These are phyloP conservation scores for Pollenia amentaria DNA, from an alignment of 2,888 invertebrate genomes.

Conservation along the genomic window DNA sequence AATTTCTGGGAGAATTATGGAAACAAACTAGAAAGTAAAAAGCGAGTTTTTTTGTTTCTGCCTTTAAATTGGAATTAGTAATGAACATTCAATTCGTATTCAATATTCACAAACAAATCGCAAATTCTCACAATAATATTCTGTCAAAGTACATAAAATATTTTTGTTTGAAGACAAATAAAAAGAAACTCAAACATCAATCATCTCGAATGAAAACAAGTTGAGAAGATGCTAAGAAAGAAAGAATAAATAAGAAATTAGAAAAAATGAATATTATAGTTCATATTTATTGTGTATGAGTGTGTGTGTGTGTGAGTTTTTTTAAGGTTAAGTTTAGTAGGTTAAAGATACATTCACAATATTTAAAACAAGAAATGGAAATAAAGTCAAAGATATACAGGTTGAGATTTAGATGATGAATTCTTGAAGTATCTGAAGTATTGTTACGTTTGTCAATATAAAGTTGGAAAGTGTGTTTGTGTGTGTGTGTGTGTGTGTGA, in stretches of 20 bases:
- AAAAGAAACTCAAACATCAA: conserved; percentile 58
- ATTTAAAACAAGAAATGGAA: conserved; percentile 23
- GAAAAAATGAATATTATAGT: conserved; percentile 18
- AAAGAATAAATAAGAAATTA: conserved; percentile 3
- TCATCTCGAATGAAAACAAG: conserved; percentile 53
- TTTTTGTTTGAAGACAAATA: conserved; percentile 41
- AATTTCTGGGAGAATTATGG: not conserved
- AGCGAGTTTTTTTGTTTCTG: not conserved
- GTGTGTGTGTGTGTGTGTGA: not conserved
- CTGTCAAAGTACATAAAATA: conserved; percentile 44
- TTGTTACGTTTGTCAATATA: conserved; percentile 29
- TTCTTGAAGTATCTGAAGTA: conserved; percentile 2
- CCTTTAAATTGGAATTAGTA: conserved; percentile 28
- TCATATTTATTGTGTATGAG: conserved; percentile 33
- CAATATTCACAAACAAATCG: conserved; percentile 8
- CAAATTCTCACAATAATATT: conserved; percentile 54
- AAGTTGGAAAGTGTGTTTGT: not conserved
- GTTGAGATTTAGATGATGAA: conserved; percentile 34
- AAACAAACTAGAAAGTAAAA: conserved; percentile 36
- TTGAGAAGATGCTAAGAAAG: conserved; percentile 21
- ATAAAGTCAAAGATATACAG: not conserved
- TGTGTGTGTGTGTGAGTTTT: conserved; percentile 5
- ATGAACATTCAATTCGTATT: conserved; percentile 1
- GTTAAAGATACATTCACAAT: conserved; percentile 65
- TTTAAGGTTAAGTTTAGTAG: conserved; percentile 72